Base-by-base conservation (phyloP, 2,113 vertebrate species). In the Hypanus sabinus region DNA sequence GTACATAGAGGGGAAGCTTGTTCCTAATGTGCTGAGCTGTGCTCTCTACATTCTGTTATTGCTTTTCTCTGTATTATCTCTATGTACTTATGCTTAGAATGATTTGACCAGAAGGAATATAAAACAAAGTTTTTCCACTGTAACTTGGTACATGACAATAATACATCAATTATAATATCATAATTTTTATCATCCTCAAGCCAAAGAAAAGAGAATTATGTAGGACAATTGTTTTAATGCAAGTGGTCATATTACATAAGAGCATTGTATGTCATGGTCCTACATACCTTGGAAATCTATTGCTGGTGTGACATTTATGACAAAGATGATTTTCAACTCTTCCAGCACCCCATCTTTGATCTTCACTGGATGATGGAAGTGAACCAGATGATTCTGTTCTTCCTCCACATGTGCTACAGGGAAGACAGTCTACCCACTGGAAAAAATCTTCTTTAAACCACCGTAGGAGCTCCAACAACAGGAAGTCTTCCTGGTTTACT, bases 391-490 rank as follows among this genome's bases (percentile, higher is more conserved):
- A 93, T 83, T 96, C 95, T 27, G 99, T 99, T 4, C 94, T 87
- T 33, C 98, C 98, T 94, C 97, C 97, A 95, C 99, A 99, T 27
- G 94, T 96, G 94, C 95, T 97, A 95, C 99, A 99, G 36, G 96
- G 96, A 93, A 99, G 95, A 94, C 76, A 95, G 96, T 99, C 96
- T 70, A 99, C 98, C 99, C 99, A 99, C 11, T 95, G 96, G 95
- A 99, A 99, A 97, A 99, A 99, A 65, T 98, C 96, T 94, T 96
- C 95, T 95, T 99, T 99, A 97, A 99, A 99, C 99, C 99, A 99
- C 38, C 96, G 95, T 88, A 99, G 96, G 94, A 99, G 96, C 95
- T 99, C 98, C 95, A 99, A 95, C 95, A 99, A 94, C 95, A 99
- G 95, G 95, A 99, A 97, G 94, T 99, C 99, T 16, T 98, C 97